Evolutionary conservation across 1,140 invertebrate genomes (phyloP).

Genomic region (Drosophila mojavensis): DNA sequence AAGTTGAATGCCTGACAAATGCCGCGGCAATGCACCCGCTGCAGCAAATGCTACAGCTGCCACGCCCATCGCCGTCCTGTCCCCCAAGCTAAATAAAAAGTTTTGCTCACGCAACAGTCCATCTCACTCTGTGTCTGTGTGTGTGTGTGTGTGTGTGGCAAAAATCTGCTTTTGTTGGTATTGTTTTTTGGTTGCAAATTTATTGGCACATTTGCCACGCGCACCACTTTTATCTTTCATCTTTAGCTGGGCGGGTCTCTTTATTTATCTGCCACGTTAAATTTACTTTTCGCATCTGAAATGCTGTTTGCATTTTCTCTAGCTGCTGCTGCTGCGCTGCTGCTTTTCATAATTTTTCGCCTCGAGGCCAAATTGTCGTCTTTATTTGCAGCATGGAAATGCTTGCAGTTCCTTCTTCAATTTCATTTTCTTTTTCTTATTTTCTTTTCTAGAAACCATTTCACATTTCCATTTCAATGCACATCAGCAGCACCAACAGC

Average conservation of each 20-base stretch:
- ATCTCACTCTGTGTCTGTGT: neutral
- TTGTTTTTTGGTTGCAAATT: conserved; percentile 78
- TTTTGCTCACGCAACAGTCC: conserved; percentile 66
- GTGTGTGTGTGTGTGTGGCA: too few species aligned
- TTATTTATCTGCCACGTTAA: conserved; percentile 80
- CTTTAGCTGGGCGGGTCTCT: conserved; percentile 60
- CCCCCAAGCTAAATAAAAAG: conserved; percentile 37
- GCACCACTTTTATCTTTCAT: conserved; percentile 47
- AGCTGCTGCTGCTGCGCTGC: conserved; percentile 22
- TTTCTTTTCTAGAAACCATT: conserved; percentile 39
- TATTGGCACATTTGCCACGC: conserved; percentile 72
- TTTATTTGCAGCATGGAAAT: conserved; percentile 81
- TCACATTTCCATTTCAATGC: conserved; percentile 74
- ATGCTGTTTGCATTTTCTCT: conserved; percentile 15
- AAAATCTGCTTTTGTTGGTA: conserved; percentile 65
- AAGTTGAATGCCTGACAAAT: conserved; percentile 79
- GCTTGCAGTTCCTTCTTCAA: conserved; percentile 58
- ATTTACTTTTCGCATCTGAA: conserved; percentile 60
- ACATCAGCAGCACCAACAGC: conserved; percentile 47
- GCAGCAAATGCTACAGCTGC: conserved; percentile 6
- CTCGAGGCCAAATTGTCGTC: conserved; percentile 79
- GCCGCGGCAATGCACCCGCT: conserved; percentile 70
- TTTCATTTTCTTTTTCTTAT: conserved; percentile 10
- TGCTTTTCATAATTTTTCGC: conserved; percentile 77
- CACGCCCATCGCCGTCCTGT: neutral